Conservation (phyloP, 37 sponge, comb jelly and placozoan species). For the Beroe forskalii region DNA sequence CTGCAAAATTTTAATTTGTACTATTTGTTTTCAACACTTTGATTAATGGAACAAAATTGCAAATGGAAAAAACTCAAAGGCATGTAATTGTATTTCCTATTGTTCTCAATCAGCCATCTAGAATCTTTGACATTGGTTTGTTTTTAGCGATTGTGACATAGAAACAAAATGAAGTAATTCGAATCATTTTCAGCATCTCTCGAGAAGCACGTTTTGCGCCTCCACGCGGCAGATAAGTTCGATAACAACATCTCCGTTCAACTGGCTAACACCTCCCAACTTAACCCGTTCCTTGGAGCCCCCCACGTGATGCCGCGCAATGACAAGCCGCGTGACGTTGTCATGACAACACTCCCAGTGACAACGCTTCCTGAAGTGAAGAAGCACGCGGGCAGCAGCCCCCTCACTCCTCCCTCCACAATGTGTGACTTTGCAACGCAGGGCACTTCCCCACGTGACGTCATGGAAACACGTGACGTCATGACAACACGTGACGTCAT, state of each 20-base stretch:
- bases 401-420: too few relatives aligned
- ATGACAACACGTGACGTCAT: conserved; percentile 33
- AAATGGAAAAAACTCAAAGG: too few relatives aligned
- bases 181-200: conserved; percentile 37
- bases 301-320: neutral
- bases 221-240: neutral
- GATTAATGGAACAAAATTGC: too few relatives aligned
- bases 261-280: neutral
- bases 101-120: too few relatives aligned
- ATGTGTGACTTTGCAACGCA: too few relatives aligned
- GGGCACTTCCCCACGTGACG: conserved; percentile 39
- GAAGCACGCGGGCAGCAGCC: too few relatives aligned
- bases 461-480: conserved; percentile 47
- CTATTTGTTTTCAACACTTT: neutral
- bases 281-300: neutral
- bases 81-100: too few relatives aligned
- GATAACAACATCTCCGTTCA: conserved; percentile 43
- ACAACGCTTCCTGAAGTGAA: too few relatives aligned
- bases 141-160: too few relatives aligned
- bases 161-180: too few relatives aligned
- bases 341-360: conserved; percentile 15
- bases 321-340: conserved; percentile 1
- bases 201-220: neutral
- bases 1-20: neutral
- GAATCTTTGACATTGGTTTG: too few relatives aligned